A percentile compares a stretch with the other conserved stretches of the same genome.
phyloP scores from a whole-genome alignment of 92 coral and sea anemone genomes.

The Phenganax subtilis region DNA sequence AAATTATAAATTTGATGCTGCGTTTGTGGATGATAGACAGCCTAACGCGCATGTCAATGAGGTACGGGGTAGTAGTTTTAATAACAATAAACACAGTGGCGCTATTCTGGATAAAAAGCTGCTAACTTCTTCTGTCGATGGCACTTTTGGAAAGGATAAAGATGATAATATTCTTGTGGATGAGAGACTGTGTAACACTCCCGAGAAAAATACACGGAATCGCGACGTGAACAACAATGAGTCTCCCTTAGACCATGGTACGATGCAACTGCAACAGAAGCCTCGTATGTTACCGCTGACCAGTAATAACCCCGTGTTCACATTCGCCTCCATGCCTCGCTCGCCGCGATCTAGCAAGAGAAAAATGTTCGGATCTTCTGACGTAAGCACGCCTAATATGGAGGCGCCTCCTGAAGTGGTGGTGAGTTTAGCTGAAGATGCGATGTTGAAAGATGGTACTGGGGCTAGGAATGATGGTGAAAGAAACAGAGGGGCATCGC shows the following conservation, averaged over 20 bases:
- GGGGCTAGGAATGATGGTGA: slow-evolving; percentile 20
- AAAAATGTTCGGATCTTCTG: slow-evolving; percentile 45
- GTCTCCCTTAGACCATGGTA: neutral
- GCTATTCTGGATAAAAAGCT: too few species aligned
- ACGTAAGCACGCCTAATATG: slow-evolving; percentile 14
- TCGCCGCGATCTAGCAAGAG: slow-evolving; percentile 75
- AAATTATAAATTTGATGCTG: neutral
- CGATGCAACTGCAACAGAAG: slow-evolving; percentile 35
- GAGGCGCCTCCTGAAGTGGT: slow-evolving; percentile 63
- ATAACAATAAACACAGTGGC: neutral
- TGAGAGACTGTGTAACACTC: too few species aligned
- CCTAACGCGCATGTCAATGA: slow-evolving; percentile 23
- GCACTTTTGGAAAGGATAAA: too few species aligned
- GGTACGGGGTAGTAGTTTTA: slow-evolving; percentile 40
- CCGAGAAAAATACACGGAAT: neutral
- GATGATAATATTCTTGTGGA: too few species aligned
- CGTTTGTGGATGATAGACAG: slow-evolving; percentile 1
- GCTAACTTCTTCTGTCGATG: too few species aligned
- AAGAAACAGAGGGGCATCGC: slow-evolving; percentile 68
- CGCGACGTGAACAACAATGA: slow-evolving; percentile 17
- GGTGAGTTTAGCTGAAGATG: slow-evolving; percentile 38
- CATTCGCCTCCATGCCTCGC: slow-evolving; percentile 88
- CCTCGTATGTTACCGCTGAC: slow-evolving; percentile 42
- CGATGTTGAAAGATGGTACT: slow-evolving; percentile 38
- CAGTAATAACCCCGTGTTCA: slow-evolving; percentile 57